Evolutionary conservation across 2,797 vertebrate species (phyloP).

Genomic region (Calcarius lapponicus): DNA sequence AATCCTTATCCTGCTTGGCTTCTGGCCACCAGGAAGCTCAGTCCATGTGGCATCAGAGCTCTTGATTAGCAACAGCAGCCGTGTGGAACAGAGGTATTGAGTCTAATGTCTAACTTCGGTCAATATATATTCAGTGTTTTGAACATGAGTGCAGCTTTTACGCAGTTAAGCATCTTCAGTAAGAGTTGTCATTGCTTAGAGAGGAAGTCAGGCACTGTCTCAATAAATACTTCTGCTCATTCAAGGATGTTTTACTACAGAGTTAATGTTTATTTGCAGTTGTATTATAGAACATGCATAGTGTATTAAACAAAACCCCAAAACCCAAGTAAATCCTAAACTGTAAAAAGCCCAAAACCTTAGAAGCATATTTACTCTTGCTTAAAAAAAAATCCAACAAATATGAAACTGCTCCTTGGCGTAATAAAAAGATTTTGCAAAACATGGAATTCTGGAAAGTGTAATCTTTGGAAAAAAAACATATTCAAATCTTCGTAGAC

Average conservation of each 20-base stretch:
- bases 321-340: background rate
- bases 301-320: background rate
- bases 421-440: conserved; percentile 29
- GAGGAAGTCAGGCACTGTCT: background rate
- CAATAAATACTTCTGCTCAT: conserved; percentile 5
- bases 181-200: background rate
- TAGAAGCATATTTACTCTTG: conserved; percentile 21
- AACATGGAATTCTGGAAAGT: background rate
- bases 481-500: background rate
- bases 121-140: background rate
- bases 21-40: conserved; percentile 31
- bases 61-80: conserved; percentile 3
- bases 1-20: conserved; percentile 59
- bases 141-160: background rate
- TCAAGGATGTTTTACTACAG: background rate
- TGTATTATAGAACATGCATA: background rate
- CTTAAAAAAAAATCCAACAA: conserved; percentile 2
- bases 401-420: conserved; percentile 26
- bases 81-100: background rate
- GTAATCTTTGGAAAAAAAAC: background rate
- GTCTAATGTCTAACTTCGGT: background rate
- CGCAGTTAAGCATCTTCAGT: background rate
- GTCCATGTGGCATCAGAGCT: background rate
- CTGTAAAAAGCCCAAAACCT: background rate
- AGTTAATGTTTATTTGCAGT: conserved; percentile 23